Conservation (phyloP, 2,113 vertebrate genomes). For the Anser brachyrhynchus region DNA sequence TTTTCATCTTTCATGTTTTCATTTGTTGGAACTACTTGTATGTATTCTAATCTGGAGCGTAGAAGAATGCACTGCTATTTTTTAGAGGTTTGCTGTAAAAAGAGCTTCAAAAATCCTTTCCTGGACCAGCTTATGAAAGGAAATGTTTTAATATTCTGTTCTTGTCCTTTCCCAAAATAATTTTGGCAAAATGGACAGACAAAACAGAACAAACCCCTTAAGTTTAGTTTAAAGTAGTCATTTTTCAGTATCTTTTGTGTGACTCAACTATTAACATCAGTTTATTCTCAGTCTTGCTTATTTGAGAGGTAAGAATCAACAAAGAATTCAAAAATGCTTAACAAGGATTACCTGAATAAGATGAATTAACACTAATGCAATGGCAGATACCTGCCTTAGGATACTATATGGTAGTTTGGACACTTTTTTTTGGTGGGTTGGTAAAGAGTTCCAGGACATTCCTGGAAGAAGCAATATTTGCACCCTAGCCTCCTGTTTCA, state of each 20-base stretch:
- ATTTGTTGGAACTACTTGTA: background rate
- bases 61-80: background rate
- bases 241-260: background rate
- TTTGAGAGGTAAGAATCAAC: background rate
- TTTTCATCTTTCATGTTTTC: background rate
- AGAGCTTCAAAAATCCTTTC: background rate
- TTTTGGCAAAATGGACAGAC: background rate
- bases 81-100: background rate
- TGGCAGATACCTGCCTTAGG: background rate
- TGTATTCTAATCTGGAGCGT: background rate
- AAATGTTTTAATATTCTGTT: background rate
- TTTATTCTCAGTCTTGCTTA: background rate
- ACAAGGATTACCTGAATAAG: background rate
- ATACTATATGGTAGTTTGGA: background rate
- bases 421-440: background rate
- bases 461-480: background rate
- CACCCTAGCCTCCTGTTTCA: background rate
- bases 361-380: background rate
- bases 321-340: background rate
- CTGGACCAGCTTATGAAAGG: background rate
- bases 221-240: background rate
- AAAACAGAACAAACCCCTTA: background rate
- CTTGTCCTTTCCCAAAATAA: background rate
- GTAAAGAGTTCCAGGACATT: background rate
- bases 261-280: background rate